Evolutionary conservation across 2,797 vertebrate species (phyloP), one percentile per base, ranked within the genome.

Genomic region (Melanotaenia pygmaea): DNA sequence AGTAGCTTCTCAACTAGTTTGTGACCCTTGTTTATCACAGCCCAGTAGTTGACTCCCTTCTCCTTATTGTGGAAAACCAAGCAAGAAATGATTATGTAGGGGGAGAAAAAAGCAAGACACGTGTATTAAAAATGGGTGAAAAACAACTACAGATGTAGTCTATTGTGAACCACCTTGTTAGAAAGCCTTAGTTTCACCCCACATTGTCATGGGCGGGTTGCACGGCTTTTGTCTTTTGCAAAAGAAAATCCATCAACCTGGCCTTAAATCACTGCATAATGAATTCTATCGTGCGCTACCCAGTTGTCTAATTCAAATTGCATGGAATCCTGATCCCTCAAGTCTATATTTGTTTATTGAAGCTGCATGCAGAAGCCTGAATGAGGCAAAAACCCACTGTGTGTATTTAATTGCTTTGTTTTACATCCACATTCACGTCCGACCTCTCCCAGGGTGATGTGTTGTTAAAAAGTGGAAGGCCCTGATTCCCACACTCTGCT

Each of bases 401-500:
- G 86, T 87, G 86, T 88, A 83, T 89, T 93, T 95, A 94, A 94
- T 95, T 94, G 94, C 92, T 86, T 92, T 94, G 92, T 91, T 95
- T 95, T 92, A 92, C 84, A 93, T 94, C 92, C 88, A 86, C 86
- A 88, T 92, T 89, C 90, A 81, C 71, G 72, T 92, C 90, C 76
- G 87, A 76, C 80, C 82, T 90, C 89, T 93, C 91, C 88, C 88
- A 76, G 87, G 86, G 91, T 92, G 91, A 93, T 88, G 86, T 91
- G 89, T 89, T 93, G 89, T 93, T 93, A 91, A 92, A 93, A 93
- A 91, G 88, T 65, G 59, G 56, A 11, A 80, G 85, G 81, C 80
- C 83, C 50, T 71, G 47, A 71, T 91, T 89, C 88, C 83, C 86
- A 84, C 85, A 88, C 89, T 86, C 80, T 71, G 78, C 51, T 72